Conservation (phyloP, 1,140 invertebrate genomes). For the Apocrypta bakeri region DNA sequence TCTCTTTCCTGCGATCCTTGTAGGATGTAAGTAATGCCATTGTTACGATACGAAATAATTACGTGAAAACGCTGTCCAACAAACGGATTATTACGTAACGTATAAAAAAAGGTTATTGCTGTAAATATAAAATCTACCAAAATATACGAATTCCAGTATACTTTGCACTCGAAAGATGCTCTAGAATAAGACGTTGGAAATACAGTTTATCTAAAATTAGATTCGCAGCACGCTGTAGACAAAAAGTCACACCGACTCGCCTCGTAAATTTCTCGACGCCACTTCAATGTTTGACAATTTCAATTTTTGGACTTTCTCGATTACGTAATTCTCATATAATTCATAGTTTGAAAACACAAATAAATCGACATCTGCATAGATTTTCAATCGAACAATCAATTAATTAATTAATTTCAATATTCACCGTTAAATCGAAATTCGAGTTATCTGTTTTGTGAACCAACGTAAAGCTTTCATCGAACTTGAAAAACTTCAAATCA, state of each 20-base stretch:
- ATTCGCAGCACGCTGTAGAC: neutral
- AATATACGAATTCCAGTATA: conserved; percentile 11
- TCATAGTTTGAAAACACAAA: neutral
- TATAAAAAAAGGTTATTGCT: too few relatives aligned
- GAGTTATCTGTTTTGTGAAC: too few relatives aligned
- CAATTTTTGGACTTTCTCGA: neutral
- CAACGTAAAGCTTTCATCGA: neutral
- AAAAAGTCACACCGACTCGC: conserved; percentile 3
- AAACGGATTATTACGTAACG: too few relatives aligned
- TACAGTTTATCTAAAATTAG: conserved; percentile 44
- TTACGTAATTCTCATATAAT: neutral
- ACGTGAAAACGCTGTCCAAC: too few relatives aligned
- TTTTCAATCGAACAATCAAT: too few relatives aligned
- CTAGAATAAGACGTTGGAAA: conserved; percentile 8
- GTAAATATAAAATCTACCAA: too few relatives aligned
- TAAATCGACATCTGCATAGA: too few relatives aligned
- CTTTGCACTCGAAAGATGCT: conserved; percentile 4
- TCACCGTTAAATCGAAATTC: too few relatives aligned
- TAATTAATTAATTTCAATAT: too few relatives aligned
- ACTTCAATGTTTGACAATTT: neutral
- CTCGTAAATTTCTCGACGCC: neutral
- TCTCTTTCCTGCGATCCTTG: conserved; percentile 65
- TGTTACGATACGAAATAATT: neutral
- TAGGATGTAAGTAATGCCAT: conserved; percentile 63
- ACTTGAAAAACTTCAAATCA: neutral